Percentiles rank a stretch among this genome's conserved stretches.
Conservation (phyloP, 2,888 invertebrate genomes). For the Gari tellinella region DNA sequence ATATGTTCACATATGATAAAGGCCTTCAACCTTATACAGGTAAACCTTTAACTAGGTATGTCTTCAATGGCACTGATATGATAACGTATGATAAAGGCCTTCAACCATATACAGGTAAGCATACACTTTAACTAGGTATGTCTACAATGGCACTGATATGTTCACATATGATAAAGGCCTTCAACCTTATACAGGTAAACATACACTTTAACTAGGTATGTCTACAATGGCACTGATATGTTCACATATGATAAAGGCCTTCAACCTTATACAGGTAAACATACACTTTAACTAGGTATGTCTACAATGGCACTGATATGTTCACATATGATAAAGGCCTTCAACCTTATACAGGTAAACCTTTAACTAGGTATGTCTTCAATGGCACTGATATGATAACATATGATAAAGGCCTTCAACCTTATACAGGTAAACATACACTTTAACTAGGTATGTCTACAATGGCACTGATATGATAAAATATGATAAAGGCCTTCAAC, state of each 20-base stretch:
- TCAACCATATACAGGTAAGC: no score
- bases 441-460: no score
- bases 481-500: no score
- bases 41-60: no score
- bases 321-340: slow-evolving; percentile 71
- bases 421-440: no score
- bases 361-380: no score
- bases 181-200: slow-evolving; percentile 79
- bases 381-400: no score
- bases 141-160: slow-evolving; percentile 74
- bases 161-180: slow-evolving; percentile 71
- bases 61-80: no score
- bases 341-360: slow-evolving; percentile 79
- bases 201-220: no score
- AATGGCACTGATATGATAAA: no score
- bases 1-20: slow-evolving; percentile 78
- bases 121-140: slow-evolving; percentile 29
- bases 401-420: no score
- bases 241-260: slow-evolving; percentile 71
- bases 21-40: slow-evolving; percentile 67
- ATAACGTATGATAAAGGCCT: no score
- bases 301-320: slow-evolving; percentile 74
- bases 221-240: slow-evolving; percentile 74
- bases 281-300: slow-evolving; percentile 29
- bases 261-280: slow-evolving; percentile 78